These are phyloP conservation scores for Apogon talboti DNA, from an alignment of 2,797 vertebrate genomes.

Conservation along the genomic window DNA sequence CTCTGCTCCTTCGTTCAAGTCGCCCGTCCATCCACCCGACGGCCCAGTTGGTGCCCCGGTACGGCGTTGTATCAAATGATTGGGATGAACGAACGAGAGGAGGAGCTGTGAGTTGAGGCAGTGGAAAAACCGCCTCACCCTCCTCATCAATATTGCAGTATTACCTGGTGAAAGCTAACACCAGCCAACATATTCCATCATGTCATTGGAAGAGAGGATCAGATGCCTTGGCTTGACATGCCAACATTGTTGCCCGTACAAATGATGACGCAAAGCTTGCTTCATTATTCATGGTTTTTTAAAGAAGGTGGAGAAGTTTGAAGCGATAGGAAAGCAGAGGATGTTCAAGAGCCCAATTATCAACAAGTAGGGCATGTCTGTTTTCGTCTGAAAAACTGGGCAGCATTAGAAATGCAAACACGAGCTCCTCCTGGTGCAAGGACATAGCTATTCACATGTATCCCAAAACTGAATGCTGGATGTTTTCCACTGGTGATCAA, in stretches of 20 bases:
- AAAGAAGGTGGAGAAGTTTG: slow-evolving; percentile 50
- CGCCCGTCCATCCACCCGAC: slow-evolving; percentile 35
- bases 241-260: slow-evolving; percentile 87
- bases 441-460: background rate
- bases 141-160: slow-evolving; percentile 95
- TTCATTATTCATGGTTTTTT: slow-evolving; percentile 89
- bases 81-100: slow-evolving; percentile 81
- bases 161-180: slow-evolving; percentile 91
- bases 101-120: slow-evolving; percentile 82
- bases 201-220: slow-evolving; percentile 88
- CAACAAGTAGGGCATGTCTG: slow-evolving; percentile 59
- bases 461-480: background rate
- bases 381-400: slow-evolving; percentile 22
- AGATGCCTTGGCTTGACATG: slow-evolving; percentile 87
- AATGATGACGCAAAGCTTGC: slow-evolving; percentile 83
- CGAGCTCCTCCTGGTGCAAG: slow-evolving; percentile 55
- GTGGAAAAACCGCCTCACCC: slow-evolving; percentile 92
- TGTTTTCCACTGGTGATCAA: background rate
- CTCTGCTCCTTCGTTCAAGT: slow-evolving; percentile 44
- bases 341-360: slow-evolving; percentile 58
- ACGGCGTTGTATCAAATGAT: slow-evolving; percentile 80
- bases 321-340: slow-evolving; percentile 59
- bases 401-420: slow-evolving; percentile 30
- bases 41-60: slow-evolving; percentile 43
- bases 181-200: slow-evolving; percentile 90